Evolutionary conservation across 2,113 vertebrate species (phyloP).

Genomic region (Sigmodon hispidus): DNA sequence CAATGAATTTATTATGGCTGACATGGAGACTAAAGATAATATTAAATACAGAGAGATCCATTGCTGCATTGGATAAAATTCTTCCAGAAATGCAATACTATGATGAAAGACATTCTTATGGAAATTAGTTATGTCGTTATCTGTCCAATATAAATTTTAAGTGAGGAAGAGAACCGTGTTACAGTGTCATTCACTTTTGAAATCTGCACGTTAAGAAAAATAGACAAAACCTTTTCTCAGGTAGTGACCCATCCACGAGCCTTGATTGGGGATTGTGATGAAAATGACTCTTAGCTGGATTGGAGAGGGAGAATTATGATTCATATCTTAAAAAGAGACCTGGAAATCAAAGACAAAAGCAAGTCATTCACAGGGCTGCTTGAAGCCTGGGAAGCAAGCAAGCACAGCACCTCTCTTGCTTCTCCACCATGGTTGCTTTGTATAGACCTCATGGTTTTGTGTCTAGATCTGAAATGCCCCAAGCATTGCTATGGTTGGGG

Average conservation of each 20-base stretch:
- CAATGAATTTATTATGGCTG: constrained; percentile 74
- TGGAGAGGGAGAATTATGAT: not conserved
- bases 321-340: not conserved
- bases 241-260: constrained; percentile 59
- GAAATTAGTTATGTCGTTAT: constrained; percentile 74
- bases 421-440: not conserved
- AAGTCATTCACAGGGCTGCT: not conserved
- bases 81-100: constrained; percentile 60
- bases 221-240: constrained; percentile 52
- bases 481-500: not conserved
- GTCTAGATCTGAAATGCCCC: not conserved
- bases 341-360: not conserved
- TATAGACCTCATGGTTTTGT: not conserved
- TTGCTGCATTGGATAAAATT: constrained; percentile 54
- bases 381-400: not conserved
- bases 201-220: constrained; percentile 59
- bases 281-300: constrained; percentile 20
- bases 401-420: not conserved
- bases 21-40: not conserved
- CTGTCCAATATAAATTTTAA: constrained; percentile 59
- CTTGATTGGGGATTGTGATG: constrained; percentile 54
- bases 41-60: constrained; percentile 55
- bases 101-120: constrained; percentile 67
- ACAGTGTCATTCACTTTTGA: constrained; percentile 57
- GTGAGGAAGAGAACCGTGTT: not conserved